Base-by-base conservation (phyloP, 2,113 vertebrate genomes). In the Rattus rattus region DNA sequence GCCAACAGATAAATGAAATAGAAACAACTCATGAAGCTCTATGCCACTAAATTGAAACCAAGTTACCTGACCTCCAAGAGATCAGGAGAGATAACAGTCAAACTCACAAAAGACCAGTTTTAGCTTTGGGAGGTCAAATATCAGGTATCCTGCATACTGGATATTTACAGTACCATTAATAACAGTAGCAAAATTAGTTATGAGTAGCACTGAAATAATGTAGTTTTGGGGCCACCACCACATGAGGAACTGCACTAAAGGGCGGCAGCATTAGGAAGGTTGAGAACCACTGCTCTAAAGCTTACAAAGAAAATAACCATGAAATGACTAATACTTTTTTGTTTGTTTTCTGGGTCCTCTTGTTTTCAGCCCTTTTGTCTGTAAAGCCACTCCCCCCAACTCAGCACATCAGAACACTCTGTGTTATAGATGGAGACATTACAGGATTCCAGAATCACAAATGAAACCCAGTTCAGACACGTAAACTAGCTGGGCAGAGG, bases 401-500 rank as follows among this genome's bases (percentile, higher is more conserved):
- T 70, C 33, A 63, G 63, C 33, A 49, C 91, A 85, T 79, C 26
- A 72, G 72, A 95, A 56, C 4, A 80, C 39, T 87, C 39, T 79
- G 5, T 39, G 13, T 59, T 39, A 47, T 1, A 77, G 49, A 67
- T 56, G 47, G 70, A 26, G 30, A 69, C 76, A 49, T 22, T 47
- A 39, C 7, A 36, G 2, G 28, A 63, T 63, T 79, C 91, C 20
- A 93, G 63, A 90, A 86, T 72, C 80, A 93, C 7, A 86, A 69
- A 85, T 63, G 79, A 90, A 96, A 96, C 52, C 49, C 91, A 90
- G 49, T 79, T 85, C 90, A 81, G n/a, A 49, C 67, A 33, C 19
- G 54, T 73, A 76, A 67, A 69, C 26, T 70, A 90, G n/a, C n/a
- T 43, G 72, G 70, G 70, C 36, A n/a, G 70, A 36, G 36, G 36